Evolutionary conservation across 2,888 invertebrate genomes (phyloP), one percentile per base, ranked within the genome.

Genomic region (Tricholauxania praeusta): DNA sequence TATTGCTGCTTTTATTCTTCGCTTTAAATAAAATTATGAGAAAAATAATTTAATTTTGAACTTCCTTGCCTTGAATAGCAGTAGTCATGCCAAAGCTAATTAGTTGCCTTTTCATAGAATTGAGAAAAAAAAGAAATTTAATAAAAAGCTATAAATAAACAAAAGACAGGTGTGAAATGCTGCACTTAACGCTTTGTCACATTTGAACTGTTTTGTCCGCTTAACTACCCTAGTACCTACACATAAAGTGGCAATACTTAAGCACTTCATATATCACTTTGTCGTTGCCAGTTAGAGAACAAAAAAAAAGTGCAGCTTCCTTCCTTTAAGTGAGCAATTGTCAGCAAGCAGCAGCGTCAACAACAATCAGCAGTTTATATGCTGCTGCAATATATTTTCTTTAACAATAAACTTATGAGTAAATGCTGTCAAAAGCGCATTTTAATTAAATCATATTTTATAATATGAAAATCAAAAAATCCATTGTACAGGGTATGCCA

Each of bases 251-350:
- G 52, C 70, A 63, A 70, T 63, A 70, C 70, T 70, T 70, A 70
- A 70, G 70, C 70, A 53, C 63, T 10, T 60, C 48, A 60, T 39
- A 39, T 39, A 39, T 39, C 39, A 60, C 60, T 51, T 69, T 69
- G 60, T 64, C 14, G 64, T 48, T 17, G 60, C 22, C 22, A 39
- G 67, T 67, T 68, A 49, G 28, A 7, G 22, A 32, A 14, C 51
- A 39, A 39, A 39, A 39, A 39, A 39, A 39, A 55, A 17, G 62
- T n/a, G n/a, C 15, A 4, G 70, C 63, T 59, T 70, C 70, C 70
- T 70, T 70, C 70, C 70, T 52, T 32, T 63, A 70, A 39, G 69
- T 63, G 63, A 49, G 53, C 63, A 70, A 70, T 63, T 70, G 70
- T 62, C 70, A 67, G 70, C 60, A 28, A 28, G 53, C 53, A 19